Conservation (phyloP, 2,113 vertebrate species). For the Ranitomeya imitator region DNA sequence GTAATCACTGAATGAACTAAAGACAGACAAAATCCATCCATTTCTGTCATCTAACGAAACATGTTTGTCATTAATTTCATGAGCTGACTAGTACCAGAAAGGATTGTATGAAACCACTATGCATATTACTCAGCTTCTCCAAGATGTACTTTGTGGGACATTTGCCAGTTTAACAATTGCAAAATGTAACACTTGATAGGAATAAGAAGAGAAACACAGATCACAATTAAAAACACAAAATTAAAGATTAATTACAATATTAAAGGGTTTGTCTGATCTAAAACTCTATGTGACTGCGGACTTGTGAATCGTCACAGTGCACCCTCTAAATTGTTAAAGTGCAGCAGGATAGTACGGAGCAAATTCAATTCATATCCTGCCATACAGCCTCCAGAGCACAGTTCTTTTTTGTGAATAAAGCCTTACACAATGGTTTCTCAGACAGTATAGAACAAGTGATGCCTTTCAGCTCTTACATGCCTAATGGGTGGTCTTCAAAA, state of each 20-base stretch:
- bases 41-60: slow-evolving; percentile 19
- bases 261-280: no score
- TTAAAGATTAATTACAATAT: not conserved
- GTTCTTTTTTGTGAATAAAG: no score
- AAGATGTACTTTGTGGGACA: not conserved
- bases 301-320: no score
- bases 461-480: no score
- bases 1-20: slow-evolving; percentile 39
- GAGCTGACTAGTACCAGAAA: slow-evolving; percentile 35
- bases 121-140: slow-evolving; percentile 23
- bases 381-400: no score
- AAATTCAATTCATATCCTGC: no score
- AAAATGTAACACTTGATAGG: slow-evolving; percentile 4
- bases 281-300: no score
- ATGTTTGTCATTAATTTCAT: slow-evolving; percentile 52
- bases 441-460: no score
- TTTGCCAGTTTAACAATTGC: not conserved
- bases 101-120: slow-evolving; percentile 14
- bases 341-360: no score
- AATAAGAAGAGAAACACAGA: not conserved
- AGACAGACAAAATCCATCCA: slow-evolving; percentile 39
- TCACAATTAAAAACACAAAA: not conserved
- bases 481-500: no score
- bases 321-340: no score
- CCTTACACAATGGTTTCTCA: no score